Evolutionary conservation across 2,113 vertebrate species (phyloP).

Genomic region (Sisor rabdophorus): DNA sequence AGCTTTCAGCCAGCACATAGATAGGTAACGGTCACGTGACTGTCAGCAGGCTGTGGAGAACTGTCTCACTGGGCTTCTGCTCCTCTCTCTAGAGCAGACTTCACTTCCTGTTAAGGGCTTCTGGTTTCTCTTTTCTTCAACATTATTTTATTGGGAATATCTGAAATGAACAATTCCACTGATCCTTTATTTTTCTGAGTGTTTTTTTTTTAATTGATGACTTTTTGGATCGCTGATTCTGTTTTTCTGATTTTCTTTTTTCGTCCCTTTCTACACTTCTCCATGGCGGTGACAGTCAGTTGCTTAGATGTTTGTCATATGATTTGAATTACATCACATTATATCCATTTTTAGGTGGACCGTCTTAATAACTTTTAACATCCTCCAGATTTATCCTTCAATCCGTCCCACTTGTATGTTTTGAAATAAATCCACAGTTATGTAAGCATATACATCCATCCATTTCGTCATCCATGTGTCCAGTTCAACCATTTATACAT

Average conservation of each 20-base stretch:
- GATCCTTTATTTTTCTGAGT: neutral
- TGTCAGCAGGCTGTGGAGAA: slow-evolving; percentile 65
- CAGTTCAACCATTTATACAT: no score
- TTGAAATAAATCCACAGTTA: no score
- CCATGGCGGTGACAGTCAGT: slow-evolving; percentile 62
- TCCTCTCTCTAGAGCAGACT: neutral
- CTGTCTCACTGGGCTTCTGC: slow-evolving; percentile 54
- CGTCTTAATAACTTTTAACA: neutral
- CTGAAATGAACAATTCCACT: neutral
- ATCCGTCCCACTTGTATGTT: no score
- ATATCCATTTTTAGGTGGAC: neutral
- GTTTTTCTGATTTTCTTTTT: neutral
- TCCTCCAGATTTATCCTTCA: neutral
- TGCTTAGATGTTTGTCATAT: neutral
- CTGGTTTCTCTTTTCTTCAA: neutral
- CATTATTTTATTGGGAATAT: neutral
- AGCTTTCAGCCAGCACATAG: slow-evolving; percentile 74
- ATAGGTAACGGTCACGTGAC: slow-evolving; percentile 75
- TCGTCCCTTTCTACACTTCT: slow-evolving; percentile 66
- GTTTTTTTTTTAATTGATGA: neutral
- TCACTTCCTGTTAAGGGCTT: neutral
- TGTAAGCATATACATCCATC: neutral
- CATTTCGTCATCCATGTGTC: no score
- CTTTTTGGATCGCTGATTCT: neutral
- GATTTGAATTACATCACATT: neutral